Evolutionary conservation across 2,113 vertebrate genomes (phyloP), one percentile per base, ranked within the genome.

Genomic region (Tricholaema leucomelas): DNA sequence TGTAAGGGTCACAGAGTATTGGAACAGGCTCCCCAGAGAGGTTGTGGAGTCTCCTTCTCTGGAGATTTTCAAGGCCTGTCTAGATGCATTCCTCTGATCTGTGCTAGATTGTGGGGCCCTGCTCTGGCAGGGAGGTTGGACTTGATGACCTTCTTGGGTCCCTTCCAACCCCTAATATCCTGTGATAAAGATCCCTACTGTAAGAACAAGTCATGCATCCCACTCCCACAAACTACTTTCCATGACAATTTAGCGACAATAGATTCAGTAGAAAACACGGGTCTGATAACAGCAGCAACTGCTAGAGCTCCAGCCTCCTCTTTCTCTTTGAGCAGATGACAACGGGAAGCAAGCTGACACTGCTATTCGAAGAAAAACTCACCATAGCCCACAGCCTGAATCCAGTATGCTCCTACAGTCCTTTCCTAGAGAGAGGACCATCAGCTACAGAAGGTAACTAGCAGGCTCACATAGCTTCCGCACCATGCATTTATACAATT

Each of bases 241-340:
- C 48, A 9, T 9, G 36, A 50, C 28, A 73, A 7, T 58, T 60
- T 13, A 91, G 58, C 42, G 31, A 46, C 36, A n/a, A 33, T 19
- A 64, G 13, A 20, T 59, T 71, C 48, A 60, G 65, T 1, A 25
- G 30, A 74, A 66, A 0, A 7, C 67, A 36, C 36, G 44, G 58
- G 36, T 66, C 31, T 50, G 46, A 7, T 27, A 72, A 33, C 0
- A 64, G 76, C 35, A 87, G 66, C 52, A 79, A 63, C 72, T 92
- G 16, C 38, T 36, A 52, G 28, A 27, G 52, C 35, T 72, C 72
- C 69, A 38, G 60, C 25, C 55, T 85, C 24, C 65, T 55, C 60
- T 13, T 70, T 61, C 33, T 31, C 17, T 61, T n/a, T 0, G 0
- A 84, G 40, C 1, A 61, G n/a, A 54, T 59, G 58, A 42, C 48